Percentiles rank a stretch among this genome's conserved stretches.
Evolutionary conservation across 2,888 invertebrate species (phyloP).

Genomic region (Bimastos eiseni): DNA sequence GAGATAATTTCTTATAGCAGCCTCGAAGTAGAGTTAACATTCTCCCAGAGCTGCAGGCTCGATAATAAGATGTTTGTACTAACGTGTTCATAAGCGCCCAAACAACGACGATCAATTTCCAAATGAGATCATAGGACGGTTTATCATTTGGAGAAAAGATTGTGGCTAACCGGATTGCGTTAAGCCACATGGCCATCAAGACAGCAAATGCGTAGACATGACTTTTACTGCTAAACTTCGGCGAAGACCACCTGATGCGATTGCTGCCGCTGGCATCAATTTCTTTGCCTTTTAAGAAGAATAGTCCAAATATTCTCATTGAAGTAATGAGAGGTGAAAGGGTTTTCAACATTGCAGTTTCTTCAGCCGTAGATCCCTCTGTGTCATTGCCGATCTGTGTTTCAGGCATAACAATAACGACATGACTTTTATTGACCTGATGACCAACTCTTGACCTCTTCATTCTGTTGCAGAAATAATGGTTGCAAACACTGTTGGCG

Average conservation of each 20-base stretch:
- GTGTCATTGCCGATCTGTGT: not conserved
- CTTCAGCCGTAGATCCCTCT: not conserved
- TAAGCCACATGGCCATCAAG: conserved; percentile 3
- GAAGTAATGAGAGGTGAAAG: not conserved
- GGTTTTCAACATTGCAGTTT: not conserved
- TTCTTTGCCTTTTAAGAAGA: not conserved
- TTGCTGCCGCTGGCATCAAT: not conserved
- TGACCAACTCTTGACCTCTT: not conserved
- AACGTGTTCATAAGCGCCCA: not conserved
- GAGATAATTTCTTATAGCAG: not conserved
- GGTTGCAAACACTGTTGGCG: not conserved
- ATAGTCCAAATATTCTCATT: conserved; percentile 15
- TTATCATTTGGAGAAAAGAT: not conserved
- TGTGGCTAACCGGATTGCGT: not conserved
- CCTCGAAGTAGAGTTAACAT: not conserved
- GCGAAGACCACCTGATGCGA: not conserved
- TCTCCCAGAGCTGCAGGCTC: not conserved
- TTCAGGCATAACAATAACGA: not conserved
- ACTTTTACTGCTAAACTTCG: not conserved
- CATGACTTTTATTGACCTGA: not conserved
- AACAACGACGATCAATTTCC: not conserved
- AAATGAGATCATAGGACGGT: not conserved
- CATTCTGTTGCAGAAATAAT: not conserved
- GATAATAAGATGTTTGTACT: not conserved
- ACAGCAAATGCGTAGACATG: conserved; percentile 16